These are phyloP conservation scores for Carcina quercana DNA, from an alignment of 2,888 invertebrate genomes.

Conservation along the genomic window DNA sequence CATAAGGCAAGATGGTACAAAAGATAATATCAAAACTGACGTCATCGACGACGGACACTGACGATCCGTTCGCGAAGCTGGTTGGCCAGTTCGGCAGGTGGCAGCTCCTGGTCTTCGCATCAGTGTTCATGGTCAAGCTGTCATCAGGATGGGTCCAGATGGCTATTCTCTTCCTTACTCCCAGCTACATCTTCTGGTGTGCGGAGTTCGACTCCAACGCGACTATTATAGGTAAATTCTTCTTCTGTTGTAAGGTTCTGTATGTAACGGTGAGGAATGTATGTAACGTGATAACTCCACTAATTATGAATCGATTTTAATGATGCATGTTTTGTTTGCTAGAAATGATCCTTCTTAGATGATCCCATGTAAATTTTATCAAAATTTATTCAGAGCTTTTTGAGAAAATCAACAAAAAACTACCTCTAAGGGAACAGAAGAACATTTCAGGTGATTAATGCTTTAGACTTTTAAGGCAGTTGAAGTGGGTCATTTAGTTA, in stretches of 20 bases:
- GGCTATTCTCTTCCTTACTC: slow-evolving; percentile 82
- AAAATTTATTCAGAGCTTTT: too few species aligned
- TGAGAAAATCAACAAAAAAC: too few species aligned
- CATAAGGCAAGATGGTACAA: slow-evolving; percentile 47
- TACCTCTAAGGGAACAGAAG: too few species aligned
- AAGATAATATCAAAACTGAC: slow-evolving; percentile 24
- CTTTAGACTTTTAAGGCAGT: too few species aligned
- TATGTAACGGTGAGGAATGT: too few species aligned
- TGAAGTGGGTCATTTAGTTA: too few species aligned
- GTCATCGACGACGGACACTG: slow-evolving; percentile 24
- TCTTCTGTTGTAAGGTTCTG: slow-evolving; percentile 35
- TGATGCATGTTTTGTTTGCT: too few species aligned
- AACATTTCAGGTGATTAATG: too few species aligned
- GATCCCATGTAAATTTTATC: too few species aligned
- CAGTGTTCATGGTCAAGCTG: slow-evolving; percentile 81
- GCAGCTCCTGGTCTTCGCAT: slow-evolving; percentile 79
- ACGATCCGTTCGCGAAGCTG: slow-evolving; percentile 47
- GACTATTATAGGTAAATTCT: slow-evolving; percentile 29
- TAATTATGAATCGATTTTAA: too few species aligned
- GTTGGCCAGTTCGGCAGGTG: slow-evolving; percentile 77
- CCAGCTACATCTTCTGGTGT: slow-evolving; percentile 73
- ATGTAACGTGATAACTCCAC: too few species aligned
- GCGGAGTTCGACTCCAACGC: slow-evolving; percentile 33
- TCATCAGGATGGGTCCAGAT: slow-evolving; percentile 87
- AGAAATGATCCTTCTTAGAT: too few species aligned